Evolutionary conservation across 2,113 vertebrate genomes (phyloP).

Genomic region (Callipepla californica): DNA sequence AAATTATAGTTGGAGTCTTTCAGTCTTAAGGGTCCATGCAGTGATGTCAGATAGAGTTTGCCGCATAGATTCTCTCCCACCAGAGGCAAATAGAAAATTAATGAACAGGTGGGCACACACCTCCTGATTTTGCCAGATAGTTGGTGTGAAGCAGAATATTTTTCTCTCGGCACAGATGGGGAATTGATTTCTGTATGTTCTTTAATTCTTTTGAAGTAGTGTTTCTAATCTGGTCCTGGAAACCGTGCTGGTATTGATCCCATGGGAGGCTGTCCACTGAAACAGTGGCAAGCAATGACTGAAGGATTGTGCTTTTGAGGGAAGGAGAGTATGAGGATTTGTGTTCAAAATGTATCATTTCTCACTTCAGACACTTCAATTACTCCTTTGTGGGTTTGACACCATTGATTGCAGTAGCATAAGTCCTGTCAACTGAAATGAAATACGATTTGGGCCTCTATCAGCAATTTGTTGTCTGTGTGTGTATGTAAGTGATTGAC

Average conservation of each 20-base stretch:
- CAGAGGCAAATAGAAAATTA: background rate
- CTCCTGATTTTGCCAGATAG: background rate
- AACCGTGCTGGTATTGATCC: background rate
- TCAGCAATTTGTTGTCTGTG: background rate
- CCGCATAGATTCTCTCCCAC: background rate
- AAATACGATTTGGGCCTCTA: background rate
- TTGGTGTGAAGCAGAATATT: background rate
- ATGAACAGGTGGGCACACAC: background rate
- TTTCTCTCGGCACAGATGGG: accelerated
- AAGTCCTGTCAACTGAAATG: background rate
- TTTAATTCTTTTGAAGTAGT: background rate
- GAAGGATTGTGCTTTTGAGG: background rate
- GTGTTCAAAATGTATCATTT: background rate
- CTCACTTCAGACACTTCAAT: background rate
- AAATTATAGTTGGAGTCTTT: constrained; percentile 47
- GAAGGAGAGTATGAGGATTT: background rate
- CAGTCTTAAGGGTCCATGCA: constrained; percentile 28
- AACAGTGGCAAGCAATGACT: background rate
- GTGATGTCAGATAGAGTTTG: constrained; percentile 28
- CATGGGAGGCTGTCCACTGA: accelerated
- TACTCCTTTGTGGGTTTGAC: background rate
- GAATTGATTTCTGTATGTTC: background rate
- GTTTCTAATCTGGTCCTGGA: background rate
- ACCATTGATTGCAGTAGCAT: background rate
- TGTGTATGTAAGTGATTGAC: background rate